Evolutionary conservation across 2,888 invertebrate genomes (phyloP).

Genomic region (Itoplectis maculator): DNA sequence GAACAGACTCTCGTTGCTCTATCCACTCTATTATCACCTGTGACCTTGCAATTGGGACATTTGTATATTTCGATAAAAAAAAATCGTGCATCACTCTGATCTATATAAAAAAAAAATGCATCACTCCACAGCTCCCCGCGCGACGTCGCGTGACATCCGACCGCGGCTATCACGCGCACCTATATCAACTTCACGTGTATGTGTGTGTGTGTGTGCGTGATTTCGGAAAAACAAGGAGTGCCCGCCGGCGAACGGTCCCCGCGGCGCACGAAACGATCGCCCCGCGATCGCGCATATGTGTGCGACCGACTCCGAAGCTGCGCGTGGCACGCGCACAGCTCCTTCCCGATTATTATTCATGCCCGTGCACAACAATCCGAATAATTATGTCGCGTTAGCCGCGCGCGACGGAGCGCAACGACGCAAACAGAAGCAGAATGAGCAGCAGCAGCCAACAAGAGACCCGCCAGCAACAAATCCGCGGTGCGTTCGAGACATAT

Average conservation of each 20-base stretch:
- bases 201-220: not conserved
- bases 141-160: not conserved
- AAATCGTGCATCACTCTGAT: not conserved
- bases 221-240: constrained; percentile 64
- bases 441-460: no score
- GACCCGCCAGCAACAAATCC: no score
- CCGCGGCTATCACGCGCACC: no score
- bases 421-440: not conserved
- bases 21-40: no score
- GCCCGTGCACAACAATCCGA: not conserved
- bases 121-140: not conserved
- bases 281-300: constrained; percentile 6
- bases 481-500: not conserved
- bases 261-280: constrained; percentile 2
- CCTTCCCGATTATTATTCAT: constrained; percentile 4
- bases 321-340: not conserved
- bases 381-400: not conserved
- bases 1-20: no score
- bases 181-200: not conserved
- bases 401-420: not conserved
- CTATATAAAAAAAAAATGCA: not conserved
- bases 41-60: no score
- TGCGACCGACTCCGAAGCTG: not conserved
- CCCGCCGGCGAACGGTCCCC: constrained; percentile 23
- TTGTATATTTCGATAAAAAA: not conserved